Percentiles rank a stretch among this genome's conserved stretches.
phyloP scores from a whole-genome alignment of 2,888 invertebrate genomes.

The Sceliomorpha sp. region DNA sequence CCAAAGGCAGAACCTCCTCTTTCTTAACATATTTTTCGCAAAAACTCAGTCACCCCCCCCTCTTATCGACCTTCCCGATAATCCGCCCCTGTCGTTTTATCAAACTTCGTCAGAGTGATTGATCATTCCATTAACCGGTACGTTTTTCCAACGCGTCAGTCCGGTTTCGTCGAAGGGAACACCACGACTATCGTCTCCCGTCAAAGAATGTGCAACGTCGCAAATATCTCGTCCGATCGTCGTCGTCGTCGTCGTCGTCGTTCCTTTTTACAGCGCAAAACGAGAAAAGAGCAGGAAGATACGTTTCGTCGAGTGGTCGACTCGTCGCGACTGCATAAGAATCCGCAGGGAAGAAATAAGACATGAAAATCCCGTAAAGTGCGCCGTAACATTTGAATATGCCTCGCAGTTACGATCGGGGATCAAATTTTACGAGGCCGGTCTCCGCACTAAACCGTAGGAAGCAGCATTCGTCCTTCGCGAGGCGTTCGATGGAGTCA shows the following conservation, averaged over 20 bases:
- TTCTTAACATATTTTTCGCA: too few relatives aligned
- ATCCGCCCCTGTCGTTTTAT: too few relatives aligned
- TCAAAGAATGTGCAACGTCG: too few relatives aligned
- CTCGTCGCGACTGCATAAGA: slow-evolving; percentile 21
- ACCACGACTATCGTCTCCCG: too few relatives aligned
- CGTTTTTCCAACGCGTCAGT: too few relatives aligned
- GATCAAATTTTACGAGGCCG: slow-evolving; percentile 41
- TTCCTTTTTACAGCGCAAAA: slow-evolving; percentile 10
- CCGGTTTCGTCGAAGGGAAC: too few relatives aligned
- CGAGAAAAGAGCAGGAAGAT: slow-evolving; percentile 16
- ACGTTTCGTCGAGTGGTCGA: slow-evolving; percentile 31
- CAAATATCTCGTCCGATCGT: background rate
- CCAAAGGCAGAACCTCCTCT: too few relatives aligned
- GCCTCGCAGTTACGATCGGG: slow-evolving; percentile 39
- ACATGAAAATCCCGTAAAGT: slow-evolving; percentile 36
- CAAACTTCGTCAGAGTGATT: too few relatives aligned
- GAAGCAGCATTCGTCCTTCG: slow-evolving; percentile 32
- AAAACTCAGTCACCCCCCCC: too few relatives aligned
- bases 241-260: slow-evolving; percentile 3
- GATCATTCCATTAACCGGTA: too few relatives aligned
- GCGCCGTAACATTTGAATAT: slow-evolving; percentile 47
- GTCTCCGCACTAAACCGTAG: slow-evolving; percentile 26
- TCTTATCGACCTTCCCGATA: too few relatives aligned
- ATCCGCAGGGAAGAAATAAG: slow-evolving; percentile 33
- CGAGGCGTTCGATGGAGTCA: slow-evolving; percentile 37